A percentile compares a stretch with the other conserved stretches of the same genome.
phyloP scores from a whole-genome alignment of 92 coral and sea anemone genomes.

The Pocillopora grandis region DNA sequence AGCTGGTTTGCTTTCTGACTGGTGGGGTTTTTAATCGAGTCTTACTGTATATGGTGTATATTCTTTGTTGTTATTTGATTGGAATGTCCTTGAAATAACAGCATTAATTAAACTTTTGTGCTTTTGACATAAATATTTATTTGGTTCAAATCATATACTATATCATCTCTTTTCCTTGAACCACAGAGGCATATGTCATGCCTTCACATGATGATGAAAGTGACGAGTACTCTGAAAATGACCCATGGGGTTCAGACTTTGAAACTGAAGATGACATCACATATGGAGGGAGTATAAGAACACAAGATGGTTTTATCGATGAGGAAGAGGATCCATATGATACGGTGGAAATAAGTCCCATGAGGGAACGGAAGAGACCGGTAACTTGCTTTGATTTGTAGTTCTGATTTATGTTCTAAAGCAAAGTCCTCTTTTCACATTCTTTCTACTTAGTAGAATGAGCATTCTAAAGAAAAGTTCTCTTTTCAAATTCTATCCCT shows the following conservation, averaged over 20 bases:
- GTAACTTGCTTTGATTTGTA: constrained; percentile 17
- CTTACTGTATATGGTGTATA: too few species aligned
- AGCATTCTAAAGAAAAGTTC: too few species aligned
- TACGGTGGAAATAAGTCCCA: constrained; percentile 64
- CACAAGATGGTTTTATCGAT: constrained; percentile 38
- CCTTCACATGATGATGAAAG: constrained; percentile 69
- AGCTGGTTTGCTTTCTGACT: too few species aligned
- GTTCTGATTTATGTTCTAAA: neutral
- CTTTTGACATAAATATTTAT: too few species aligned
- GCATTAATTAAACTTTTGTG: too few species aligned
- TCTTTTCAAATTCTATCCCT: too few species aligned
- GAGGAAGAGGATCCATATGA: constrained; percentile 34
- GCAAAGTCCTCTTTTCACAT: too few species aligned
- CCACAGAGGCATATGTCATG: constrained; percentile 80
- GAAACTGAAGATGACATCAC: constrained; percentile 70
- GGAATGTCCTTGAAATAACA: too few species aligned
- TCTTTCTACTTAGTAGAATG: too few species aligned
- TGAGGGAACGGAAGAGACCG: constrained; percentile 59
- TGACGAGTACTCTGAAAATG: constrained; percentile 81
- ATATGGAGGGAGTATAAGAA: constrained; percentile 19
- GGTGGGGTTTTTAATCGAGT: too few species aligned
- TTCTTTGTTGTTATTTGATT: too few species aligned
- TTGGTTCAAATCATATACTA: too few species aligned
- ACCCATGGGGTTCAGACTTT: constrained; percentile 97
- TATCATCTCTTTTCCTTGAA: neutral